Conservation (phyloP, 2,113 vertebrate species). For the Tachuris rubrigastra region DNA sequence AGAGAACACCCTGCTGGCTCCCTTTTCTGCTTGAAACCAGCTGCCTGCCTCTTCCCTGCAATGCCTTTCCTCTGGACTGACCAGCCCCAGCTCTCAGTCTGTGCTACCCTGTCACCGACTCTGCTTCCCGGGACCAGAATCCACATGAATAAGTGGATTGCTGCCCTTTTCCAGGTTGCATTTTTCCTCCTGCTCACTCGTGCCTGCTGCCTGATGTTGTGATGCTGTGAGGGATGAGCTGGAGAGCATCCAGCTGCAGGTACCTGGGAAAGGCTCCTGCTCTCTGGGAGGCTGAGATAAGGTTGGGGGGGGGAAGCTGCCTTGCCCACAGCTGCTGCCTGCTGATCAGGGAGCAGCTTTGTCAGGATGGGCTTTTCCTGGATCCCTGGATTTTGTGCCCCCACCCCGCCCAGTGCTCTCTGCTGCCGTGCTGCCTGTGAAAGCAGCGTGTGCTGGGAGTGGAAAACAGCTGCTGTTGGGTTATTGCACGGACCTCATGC, state of each 20-base stretch:
- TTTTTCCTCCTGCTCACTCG: neutral
- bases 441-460: neutral
- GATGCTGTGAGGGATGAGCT: fast-evolving
- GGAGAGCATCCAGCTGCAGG: neutral
- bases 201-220: neutral
- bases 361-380: neutral
- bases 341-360: neutral
- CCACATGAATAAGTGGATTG: fast-evolving
- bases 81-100: neutral
- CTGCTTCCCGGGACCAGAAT: neutral
- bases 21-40: neutral
- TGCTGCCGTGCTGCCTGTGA: neutral
- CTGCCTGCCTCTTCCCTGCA: neutral
- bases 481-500: neutral
- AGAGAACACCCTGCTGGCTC: neutral
- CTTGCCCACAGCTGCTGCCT: neutral
- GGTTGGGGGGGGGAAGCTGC: neutral
- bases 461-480: neutral
- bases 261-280: neutral
- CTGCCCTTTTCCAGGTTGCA: fast-evolving
- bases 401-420: neutral
- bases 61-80: fast-evolving
- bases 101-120: fast-evolving
- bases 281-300: neutral
- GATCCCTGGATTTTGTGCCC: neutral